phyloP scores from a whole-genome alignment of 2,888 invertebrate species.

The Cataglyphis livida region DNA sequence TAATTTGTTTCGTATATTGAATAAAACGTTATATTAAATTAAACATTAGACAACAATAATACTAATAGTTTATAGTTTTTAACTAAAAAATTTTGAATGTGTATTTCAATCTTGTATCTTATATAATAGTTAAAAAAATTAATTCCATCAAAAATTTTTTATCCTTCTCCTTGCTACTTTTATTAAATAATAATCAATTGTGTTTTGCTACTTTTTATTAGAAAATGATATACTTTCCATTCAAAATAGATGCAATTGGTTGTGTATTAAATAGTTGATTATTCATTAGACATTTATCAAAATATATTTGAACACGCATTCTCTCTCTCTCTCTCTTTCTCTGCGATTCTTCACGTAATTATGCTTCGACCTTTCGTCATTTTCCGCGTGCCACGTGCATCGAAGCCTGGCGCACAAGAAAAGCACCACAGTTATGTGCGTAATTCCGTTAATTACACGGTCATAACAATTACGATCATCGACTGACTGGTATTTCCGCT shows the following conservation, averaged over 20 bases:
- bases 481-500: background rate
- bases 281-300: background rate
- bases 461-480: constrained; percentile 7
- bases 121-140: background rate
- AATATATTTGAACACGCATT: background rate
- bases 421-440: constrained; percentile 30
- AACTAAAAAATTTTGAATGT: background rate
- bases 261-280: background rate
- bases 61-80: background rate
- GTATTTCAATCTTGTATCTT: background rate
- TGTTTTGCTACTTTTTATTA: background rate
- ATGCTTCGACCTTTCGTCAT: background rate
- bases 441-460: constrained; percentile 34
- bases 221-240: background rate
- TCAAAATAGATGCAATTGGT: background rate
- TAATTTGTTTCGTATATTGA: background rate
- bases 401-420: background rate
- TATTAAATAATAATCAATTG: background rate
- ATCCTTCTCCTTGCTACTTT: background rate
- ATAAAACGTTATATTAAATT: background rate
- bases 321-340: too few species aligned
- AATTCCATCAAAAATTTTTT: background rate
- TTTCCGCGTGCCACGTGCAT: constrained; percentile 15
- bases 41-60: background rate
- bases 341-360: background rate